Base-by-base conservation (phyloP, 2,113 vertebrate species). In the Peromyscus polionotus region DNA sequence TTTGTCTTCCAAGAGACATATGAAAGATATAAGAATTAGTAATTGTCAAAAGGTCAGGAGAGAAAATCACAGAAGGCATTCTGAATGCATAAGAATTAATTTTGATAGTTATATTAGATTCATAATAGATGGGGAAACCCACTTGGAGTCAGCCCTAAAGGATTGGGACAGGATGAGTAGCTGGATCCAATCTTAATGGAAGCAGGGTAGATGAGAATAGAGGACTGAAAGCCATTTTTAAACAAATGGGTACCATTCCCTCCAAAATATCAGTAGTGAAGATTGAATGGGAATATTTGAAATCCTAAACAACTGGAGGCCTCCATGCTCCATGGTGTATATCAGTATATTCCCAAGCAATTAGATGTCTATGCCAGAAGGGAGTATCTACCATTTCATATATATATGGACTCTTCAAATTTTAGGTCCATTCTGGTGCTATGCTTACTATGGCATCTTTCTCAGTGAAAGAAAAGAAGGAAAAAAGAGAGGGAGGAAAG, bases 1-100 rank as follows among this genome's bases (percentile, higher is more conserved):
- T 81, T 93, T 88, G 51, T 93, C 95, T 95, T 94, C 76, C 85
- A 81, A 86, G n/a, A n/a, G 31, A 96, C 48, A 88, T 51, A 17
- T 79, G 76, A 95, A 93, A 80, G 20, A 90, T 4, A 57, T 33
- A 16, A 72, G 80, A 59, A 51, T 48, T 59, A 45, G 12, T 33
- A 57, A 57, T 84, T 86, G 48, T 75, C 65, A 39, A 81, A 48
- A 96, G 61, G 54, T 94, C 36, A 33, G 59, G 63, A n/a, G 19
- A 93, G 14, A 90, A 88, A 22, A 77, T 59, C 48, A 51, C 19
- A 31, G 45, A 72, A 86, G 61, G 31, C 87, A 13, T 33, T 63
- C 45, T 95, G 59, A 26, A 59, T 13, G 57, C 7, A 28, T 24
- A 92, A 83, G 36, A 96, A 94, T 77, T 77, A 75, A 94, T 91